Percentiles rank a stretch among this genome's conserved stretches.
Conservation (phyloP, 2,888 invertebrate species). For the Acrobasis suavella region DNA sequence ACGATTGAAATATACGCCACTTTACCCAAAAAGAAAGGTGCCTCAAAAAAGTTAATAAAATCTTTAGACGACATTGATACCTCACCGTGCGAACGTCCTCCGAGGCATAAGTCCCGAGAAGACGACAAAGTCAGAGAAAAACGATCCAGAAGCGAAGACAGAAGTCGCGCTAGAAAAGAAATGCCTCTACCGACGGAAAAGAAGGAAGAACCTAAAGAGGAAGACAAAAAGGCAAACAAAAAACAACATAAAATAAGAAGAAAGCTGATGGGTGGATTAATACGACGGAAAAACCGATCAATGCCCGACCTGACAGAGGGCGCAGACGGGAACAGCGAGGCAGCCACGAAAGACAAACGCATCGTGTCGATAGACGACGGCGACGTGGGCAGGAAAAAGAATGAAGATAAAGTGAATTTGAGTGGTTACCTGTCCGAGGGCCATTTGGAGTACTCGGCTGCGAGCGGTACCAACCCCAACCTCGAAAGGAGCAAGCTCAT, state of each 20-base stretch:
- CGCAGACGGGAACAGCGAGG: constrained; percentile 79
- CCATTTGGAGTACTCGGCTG: constrained; percentile 89
- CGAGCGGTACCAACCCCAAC: constrained; percentile 88
- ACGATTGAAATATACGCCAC: constrained; percentile 96
- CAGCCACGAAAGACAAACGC: constrained; percentile 65
- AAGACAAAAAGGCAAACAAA: constrained; percentile 89
- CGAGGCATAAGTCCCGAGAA: constrained; percentile 87
- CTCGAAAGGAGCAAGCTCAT: constrained; percentile 93
- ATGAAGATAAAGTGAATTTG: constrained; percentile 82
- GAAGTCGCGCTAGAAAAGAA: constrained; percentile 89
- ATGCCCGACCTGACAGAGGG: constrained; percentile 96
- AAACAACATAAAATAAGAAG: constrained; percentile 95
- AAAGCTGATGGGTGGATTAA: constrained; percentile 94
- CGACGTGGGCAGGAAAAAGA: constrained; percentile 85
- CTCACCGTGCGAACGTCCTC: constrained; percentile 87
- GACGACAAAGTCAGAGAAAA: constrained; percentile 88
- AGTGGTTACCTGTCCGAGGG: constrained; percentile 94
- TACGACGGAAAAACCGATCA: constrained; percentile 93
- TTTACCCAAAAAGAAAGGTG: constrained; percentile 92
- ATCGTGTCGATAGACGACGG: constrained; percentile 88
- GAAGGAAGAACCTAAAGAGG: constrained; percentile 82
- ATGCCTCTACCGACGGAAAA: constrained; percentile 86
- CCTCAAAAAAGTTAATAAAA: constrained; percentile 85
- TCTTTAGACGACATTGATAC: constrained; percentile 87
- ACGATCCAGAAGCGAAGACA: constrained; percentile 91